Evolutionary conservation across 1,140 invertebrate genomes (phyloP), one percentile per base, ranked within the genome.

Genomic region (Eubasilissa regina): DNA sequence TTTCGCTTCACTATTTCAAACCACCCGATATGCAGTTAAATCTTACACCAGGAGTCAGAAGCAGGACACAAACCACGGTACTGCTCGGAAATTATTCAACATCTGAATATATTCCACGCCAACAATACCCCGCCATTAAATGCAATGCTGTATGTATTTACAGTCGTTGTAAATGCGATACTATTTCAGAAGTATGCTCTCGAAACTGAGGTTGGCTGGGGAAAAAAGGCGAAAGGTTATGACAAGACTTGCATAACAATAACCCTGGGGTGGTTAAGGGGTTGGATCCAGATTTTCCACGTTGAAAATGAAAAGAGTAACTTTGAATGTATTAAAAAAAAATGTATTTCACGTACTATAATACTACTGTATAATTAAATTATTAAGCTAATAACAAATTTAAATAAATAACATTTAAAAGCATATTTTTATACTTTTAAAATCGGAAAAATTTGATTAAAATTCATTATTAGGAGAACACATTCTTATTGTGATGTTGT

Each of bases 191-290:
- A 62, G 25, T n/a, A 7, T 0, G 19, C 21, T 35, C 8, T 62
- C 25, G 7, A 17, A 17, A 43, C 17, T 13, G 45, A 13, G 70
- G 25, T 35, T 19, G 66, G n/a, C 21, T 47, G 47, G 6, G 13
- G 6, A 73, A 73, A 73, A 73, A 73, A 25, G 70, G 51, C 45
- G 53, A 73, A 44, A 21, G 70, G 70, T 73, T 21, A 73, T 53
- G 12, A 19, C 17, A 13, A 15, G 70, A 73, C 70, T 73, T 73
- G 70, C 70, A 73, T 73, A 13, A 73, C 70, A 56, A 72, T 73
- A 53, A 56, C 47, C 55, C 70, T 73, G 3, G 70, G 51, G 10
- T 53, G 11, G 70, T 19, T 21, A 48, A n/a, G 13, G 13, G 9
- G 19, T 8, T 21, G 62, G 62, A 35, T 35, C n/a, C 11, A 51